Evolutionary conservation across 2,888 invertebrate species (phyloP), one percentile per base, ranked within the genome.

Genomic region (Artemia sp.): DNA sequence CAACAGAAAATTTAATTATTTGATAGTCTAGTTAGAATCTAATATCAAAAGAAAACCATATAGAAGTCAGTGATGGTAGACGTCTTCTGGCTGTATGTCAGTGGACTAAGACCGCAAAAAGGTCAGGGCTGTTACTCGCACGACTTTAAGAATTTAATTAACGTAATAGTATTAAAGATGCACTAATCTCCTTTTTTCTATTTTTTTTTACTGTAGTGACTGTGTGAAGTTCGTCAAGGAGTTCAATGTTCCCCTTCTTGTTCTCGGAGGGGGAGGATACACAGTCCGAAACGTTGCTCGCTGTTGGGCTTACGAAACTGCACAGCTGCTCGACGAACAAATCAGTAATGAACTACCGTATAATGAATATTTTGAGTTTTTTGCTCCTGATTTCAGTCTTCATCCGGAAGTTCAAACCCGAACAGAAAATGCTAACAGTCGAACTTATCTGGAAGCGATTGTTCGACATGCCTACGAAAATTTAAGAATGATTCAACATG

Each of bases 281-380:
- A 98, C 96, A 0, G 81, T 96, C 50, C 83, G 94, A 51, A 98
- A 98, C 78, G 97, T 98, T 0, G 97, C 98, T 0, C 83, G 98
- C 7, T 97, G 96, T 78, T 99, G 98, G 98, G 95, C 97, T 0
- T 95, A 95, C 76, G 98, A 98, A 80, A 99, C 98, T 0, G 92
- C 96, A 0, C 80, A 98, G 0, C 80, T 97, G 2, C 85, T 96
- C 0, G 95, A 95, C 76, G 92, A 95, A 76, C 86, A 86, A 72
- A 92, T 98, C 71, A 89, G 89, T 68, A 92, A 95, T 77, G 96
- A 97, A 76, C 82, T 98, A 58, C 98, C 98, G 0, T 90, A 90
- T 77, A 93, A 90, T 76, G 95, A 97, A 77, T 98, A 96, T 77
- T 83, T 95, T 70, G 95, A 96, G 78, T 97, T 93, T 78, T 98